Base-by-base conservation (phyloP, 2,113 vertebrate species). In the Larimichthys polyactis region DNA sequence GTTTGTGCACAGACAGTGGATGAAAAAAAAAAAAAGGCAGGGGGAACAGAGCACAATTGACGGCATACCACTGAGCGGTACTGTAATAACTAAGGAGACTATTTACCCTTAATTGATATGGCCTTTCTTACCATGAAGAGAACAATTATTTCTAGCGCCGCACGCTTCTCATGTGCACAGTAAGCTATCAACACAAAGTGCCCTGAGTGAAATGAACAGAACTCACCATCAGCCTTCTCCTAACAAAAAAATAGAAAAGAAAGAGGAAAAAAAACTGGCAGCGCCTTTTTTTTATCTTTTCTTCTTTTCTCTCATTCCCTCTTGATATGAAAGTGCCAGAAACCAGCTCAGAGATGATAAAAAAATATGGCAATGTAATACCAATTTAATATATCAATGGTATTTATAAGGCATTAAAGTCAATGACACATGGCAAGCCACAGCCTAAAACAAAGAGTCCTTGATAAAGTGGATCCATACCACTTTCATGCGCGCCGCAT, bases 31-130 rank as follows among this genome's bases (percentile, higher is more conserved):
- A 84, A 55, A 80, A 60, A 84, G 51, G 57, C 55, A 75, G 62
- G 68, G 68, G 68, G 76, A 83, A 79, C 70, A 69, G 76, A 83
- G 89, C 79, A 89, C 85, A 91, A 91, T 82, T 85, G 90, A 93
- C 83, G 83, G 88, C 89, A 69, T 68, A 93, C 94, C 91, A 94
- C 95, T 94, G 94, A 91, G 95, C 91, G 86, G 91, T 91, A 90
- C 92, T 90, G 92, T 93, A 95, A 94, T 94, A 95, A 95, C 94
- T 94, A 94, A 90, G 89, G 90, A 94, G 94, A 93, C 92, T 94
- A 93, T 95, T 95, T 94, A 95, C 92, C 91, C 93, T 95, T 95
- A 95, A 96, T 95, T 95, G 95, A 96, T 95, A 95, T 95, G 94
- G 93, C 93, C 94, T 95, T 95, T 95, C 94, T 95, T 95, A 95